phyloP scores from a whole-genome alignment of 2,888 invertebrate species.

The Agonopterix alstromeriana region DNA sequence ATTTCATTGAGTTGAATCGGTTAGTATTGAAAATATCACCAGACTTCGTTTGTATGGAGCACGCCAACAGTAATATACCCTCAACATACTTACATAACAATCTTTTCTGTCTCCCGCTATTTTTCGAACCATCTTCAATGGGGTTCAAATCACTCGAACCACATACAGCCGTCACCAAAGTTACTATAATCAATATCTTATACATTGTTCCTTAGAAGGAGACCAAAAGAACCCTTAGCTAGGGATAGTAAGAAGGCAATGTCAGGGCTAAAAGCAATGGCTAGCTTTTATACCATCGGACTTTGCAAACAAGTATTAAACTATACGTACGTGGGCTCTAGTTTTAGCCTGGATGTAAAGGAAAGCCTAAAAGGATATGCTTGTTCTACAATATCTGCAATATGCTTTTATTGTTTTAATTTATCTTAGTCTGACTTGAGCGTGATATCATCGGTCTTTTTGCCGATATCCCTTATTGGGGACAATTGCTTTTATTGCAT shows the following conservation, averaged over 20 bases:
- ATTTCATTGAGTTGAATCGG: too few relatives aligned
- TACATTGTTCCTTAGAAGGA: constrained; percentile 29
- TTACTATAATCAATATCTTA: constrained; percentile 27
- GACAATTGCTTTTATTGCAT: too few relatives aligned
- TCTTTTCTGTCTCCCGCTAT: constrained; percentile 37
- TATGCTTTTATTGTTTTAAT: neutral
- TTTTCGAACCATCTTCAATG: constrained; percentile 7
- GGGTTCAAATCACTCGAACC: constrained; percentile 13
- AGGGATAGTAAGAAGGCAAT: constrained; percentile 51
- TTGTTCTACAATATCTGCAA: constrained; percentile 29
- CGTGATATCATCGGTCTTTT: too few relatives aligned
- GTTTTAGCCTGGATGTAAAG: constrained; percentile 55
- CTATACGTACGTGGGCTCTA: constrained; percentile 63
- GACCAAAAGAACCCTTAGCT: constrained; percentile 17
- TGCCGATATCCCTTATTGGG: too few relatives aligned
- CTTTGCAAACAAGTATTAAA: constrained; percentile 50
- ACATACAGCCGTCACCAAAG: constrained; percentile 26
- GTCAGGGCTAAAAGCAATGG: constrained; percentile 58
- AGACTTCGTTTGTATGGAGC: too few relatives aligned
- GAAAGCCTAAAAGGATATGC: constrained; percentile 62
- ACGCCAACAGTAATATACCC: too few relatives aligned
- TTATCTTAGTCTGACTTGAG: neutral
- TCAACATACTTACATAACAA: constrained; percentile 49
- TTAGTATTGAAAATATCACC: too few relatives aligned
- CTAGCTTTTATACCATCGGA: constrained; percentile 67